A percentile compares a stretch with the other conserved stretches of the same genome.
Conservation (phyloP, 1,140 invertebrate genomes). For the Drosophila erecta region DNA sequence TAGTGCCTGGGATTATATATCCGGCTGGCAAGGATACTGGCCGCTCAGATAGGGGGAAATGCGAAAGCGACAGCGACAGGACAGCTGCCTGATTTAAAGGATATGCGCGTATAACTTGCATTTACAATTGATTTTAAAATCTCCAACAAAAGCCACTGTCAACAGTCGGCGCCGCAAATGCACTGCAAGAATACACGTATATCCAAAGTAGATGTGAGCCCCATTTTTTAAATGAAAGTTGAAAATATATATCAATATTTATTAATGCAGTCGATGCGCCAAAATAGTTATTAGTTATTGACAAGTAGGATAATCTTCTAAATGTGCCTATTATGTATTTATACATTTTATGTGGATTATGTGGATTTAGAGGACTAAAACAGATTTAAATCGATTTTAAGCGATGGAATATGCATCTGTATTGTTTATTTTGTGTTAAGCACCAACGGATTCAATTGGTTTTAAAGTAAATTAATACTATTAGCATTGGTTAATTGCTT, state of each 20-base stretch:
- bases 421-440: neutral
- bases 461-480: no score
- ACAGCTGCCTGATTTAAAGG: constrained; percentile 70
- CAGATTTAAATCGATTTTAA: neutral
- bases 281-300: neutral
- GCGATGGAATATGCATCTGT: neutral
- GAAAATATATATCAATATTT: no score
- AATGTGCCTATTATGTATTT: neutral
- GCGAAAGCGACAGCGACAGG: constrained; percentile 30
- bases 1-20: constrained; percentile 70
- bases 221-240: no score
- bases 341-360: neutral
- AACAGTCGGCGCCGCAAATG: constrained; percentile 35
- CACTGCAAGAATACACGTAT: constrained; percentile 3
- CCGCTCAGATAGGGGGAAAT: neutral
- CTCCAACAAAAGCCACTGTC: constrained; percentile 71
- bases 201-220: no score
- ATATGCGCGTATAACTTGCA: constrained; percentile 68
- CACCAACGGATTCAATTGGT: no score
- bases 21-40: constrained; percentile 44
- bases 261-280: no score
- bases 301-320: neutral
- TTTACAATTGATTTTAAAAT: constrained; percentile 80
- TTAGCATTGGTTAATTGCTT: no score
- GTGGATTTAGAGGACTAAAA: neutral